Percentiles rank a stretch among this genome's conserved stretches.
Conservation (phyloP, 1,140 invertebrate genomes). For the Drosophila teissieri region DNA sequence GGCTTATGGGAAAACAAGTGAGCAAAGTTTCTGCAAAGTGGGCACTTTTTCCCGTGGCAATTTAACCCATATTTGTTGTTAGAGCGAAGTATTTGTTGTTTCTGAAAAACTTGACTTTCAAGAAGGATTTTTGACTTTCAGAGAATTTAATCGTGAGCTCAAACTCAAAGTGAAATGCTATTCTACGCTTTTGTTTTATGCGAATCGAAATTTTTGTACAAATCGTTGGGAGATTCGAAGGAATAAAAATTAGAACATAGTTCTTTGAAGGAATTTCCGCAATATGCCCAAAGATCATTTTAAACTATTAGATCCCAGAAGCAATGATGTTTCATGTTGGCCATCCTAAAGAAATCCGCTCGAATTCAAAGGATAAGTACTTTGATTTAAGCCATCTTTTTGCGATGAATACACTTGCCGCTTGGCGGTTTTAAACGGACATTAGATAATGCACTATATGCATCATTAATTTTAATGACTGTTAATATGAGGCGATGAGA, state of each 20-base stretch:
- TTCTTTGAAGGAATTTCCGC: no score
- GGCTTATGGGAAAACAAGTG: conserved; percentile 20
- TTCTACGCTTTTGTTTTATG: no score
- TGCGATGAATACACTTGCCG: conserved; percentile 2
- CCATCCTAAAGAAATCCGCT: background rate
- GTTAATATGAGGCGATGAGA: conserved; percentile 28
- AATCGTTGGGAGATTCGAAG: no score
- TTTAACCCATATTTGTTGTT: conserved; percentile 3
- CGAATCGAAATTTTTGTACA: no score
- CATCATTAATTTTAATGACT: conserved; percentile 83
- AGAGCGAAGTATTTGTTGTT: background rate
- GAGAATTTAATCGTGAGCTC: background rate
- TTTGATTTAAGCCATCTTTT: background rate
- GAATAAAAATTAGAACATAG: no score
- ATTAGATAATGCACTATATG: conserved; percentile 23
- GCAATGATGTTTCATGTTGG: background rate
- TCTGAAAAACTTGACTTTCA: no score
- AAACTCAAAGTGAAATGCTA: no score
- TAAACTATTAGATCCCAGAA: background rate
- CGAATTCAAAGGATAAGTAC: background rate
- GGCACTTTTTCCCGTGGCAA: conserved; percentile 11
- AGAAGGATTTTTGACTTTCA: background rate
- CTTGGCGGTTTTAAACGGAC: conserved; percentile 11
- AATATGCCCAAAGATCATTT: background rate
- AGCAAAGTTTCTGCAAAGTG: conserved; percentile 1